Evolutionary conservation across 2,888 invertebrate species (phyloP), one percentile per base, ranked within the genome.

Genomic region (Pimpla rufipes): DNA sequence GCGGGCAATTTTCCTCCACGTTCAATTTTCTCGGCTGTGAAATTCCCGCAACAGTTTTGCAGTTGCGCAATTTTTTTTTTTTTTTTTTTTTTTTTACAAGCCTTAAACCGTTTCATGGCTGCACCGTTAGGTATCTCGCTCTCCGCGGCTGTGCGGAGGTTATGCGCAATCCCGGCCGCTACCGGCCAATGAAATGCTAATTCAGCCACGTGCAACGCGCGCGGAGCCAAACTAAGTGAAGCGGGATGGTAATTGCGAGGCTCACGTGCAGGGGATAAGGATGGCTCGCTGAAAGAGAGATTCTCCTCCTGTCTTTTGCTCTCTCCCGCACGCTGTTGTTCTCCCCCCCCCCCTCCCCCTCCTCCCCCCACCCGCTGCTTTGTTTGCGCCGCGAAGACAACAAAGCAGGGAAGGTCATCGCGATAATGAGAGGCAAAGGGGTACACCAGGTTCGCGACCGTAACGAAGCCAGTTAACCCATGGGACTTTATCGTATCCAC

Each of bases 381-480:
- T 57, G n/a, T 23, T 40, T 57, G 57, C 16, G 8, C 42, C n/a
- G 3, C 10, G 55, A 45, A n/a, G 6, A 11, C 10, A 16, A 35
- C 40, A 29, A 35, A 71, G 70, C n/a, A 35, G 57, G 64, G 66
- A 75, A 83, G 82, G 82, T 70, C 79, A 79, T 83, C 75, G 70
- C 73, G 82, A 83, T 83, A 79, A 79, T 45, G 78, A 79, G 66
- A 73, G 47, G 73, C 37, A 55, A 76, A 79, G 55, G 68, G 40
- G 57, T 70, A 64, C 71, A 64, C n/a, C 66, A 70, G 74, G 68
- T 64, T 37, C 57, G 40, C 59, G 66, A 79, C 82, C 82, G 75
- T 83, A 71, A 83, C 83, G 75, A 57, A 83, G 83, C 66, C 79
- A 76, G 57, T 79, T 75, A 76, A 79, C 79, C 83, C 71, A 45